Conservation (phyloP, 2,797 vertebrate genomes). For the Ctenochaetus hawaiiensis region DNA sequence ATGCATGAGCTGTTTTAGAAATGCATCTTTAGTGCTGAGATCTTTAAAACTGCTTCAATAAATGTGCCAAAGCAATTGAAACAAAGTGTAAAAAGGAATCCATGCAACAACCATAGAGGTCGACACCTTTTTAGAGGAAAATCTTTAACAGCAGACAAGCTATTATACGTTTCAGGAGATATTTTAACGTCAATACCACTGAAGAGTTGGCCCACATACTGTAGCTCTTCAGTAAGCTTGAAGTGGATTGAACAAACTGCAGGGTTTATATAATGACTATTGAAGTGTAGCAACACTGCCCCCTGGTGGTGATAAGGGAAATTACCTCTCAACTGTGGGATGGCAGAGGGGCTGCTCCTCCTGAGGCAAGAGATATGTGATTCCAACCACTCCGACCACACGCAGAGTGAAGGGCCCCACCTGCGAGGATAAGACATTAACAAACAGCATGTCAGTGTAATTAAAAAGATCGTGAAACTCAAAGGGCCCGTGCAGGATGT, state of each 20-base stretch:
- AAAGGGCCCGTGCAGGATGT: background rate
- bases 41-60: too few species aligned
- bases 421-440: slow-evolving; percentile 71
- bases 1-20: too few species aligned
- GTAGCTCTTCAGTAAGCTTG: slow-evolving; percentile 39
- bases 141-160: slow-evolving; percentile 48
- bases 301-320: slow-evolving; percentile 47
- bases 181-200: slow-evolving; percentile 46
- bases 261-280: slow-evolving; percentile 24
- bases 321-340: slow-evolving; percentile 95
- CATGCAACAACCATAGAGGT: slow-evolving; percentile 27
- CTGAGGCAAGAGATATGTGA: slow-evolving; percentile 97
- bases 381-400: slow-evolving; percentile 97
- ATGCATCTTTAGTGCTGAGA: too few species aligned
- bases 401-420: slow-evolving; percentile 96
- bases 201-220: slow-evolving; percentile 25
- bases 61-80: too few species aligned
- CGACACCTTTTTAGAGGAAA: slow-evolving; percentile 26
- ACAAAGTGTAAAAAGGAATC: slow-evolving; percentile 11
- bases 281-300: slow-evolving; percentile 25
- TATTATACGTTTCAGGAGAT: slow-evolving; percentile 41
- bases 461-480: background rate
- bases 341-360: slow-evolving; percentile 97
- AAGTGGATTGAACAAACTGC: slow-evolving; percentile 33
- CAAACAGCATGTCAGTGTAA: background rate